Percentiles rank a stretch among this genome's conserved stretches.
Evolutionary conservation across 2,113 vertebrate genomes (phyloP).

Genomic region (Trichomycterus rosablanca): DNA sequence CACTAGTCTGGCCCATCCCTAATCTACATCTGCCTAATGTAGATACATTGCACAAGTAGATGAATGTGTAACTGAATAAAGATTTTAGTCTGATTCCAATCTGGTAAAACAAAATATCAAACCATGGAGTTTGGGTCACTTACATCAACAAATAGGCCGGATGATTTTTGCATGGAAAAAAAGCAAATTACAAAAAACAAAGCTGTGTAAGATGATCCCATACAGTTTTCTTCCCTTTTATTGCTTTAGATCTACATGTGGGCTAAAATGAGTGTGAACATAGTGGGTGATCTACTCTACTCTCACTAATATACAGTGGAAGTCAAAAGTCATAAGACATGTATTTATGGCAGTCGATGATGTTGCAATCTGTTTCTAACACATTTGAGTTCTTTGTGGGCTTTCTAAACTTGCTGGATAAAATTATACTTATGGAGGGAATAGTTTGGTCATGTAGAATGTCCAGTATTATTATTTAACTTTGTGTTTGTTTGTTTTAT

Average conservation of each 20-base stretch:
- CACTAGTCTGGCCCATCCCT: no score
- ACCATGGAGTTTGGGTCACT: constrained; percentile 76
- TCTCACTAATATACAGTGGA: no score
- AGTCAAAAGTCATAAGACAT: no score
- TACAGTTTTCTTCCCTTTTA: constrained; percentile 52
- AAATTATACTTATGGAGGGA: no score
- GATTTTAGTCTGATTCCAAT: constrained; percentile 50
- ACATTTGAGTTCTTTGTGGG: no score
- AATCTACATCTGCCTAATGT: neutral
- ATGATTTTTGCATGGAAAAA: constrained; percentile 80
- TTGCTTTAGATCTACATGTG: neutral
- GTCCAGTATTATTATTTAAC: no score
- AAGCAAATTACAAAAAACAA: constrained; percentile 74
- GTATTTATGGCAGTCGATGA: no score
- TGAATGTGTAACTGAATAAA: constrained; percentile 31
- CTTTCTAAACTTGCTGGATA: no score
- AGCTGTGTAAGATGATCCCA: constrained; percentile 72
- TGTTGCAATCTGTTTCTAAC: no score
- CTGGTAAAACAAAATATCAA: constrained; percentile 74
- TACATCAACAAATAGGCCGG: constrained; percentile 80
- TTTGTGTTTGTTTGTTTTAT: no score
- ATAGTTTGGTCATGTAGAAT: no score
- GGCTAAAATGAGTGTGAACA: neutral
- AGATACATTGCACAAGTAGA: constrained; percentile 10
- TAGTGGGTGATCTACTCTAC: neutral